Conservation (phyloP, 1,140 invertebrate genomes). For the Dryas iulia region DNA sequence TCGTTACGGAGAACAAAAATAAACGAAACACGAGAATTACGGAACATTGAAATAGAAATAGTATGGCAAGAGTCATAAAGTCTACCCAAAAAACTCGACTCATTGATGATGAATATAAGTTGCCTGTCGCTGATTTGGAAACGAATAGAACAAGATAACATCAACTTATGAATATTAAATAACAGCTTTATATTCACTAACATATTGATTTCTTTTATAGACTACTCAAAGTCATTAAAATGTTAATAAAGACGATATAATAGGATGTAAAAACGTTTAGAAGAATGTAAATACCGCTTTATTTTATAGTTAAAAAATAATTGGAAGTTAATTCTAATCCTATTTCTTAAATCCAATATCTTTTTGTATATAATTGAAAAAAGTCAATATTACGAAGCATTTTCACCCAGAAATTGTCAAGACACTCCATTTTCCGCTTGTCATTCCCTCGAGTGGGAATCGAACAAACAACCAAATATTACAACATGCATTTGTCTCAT, state of each 20-base stretch:
- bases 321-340: background rate
- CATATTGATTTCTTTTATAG: background rate
- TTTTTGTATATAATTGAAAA: too few relatives aligned
- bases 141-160: background rate
- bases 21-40: too few relatives aligned
- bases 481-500: constrained; percentile 59
- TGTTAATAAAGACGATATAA: background rate
- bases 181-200: background rate
- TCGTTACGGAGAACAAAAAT: too few relatives aligned
- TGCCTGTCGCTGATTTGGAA: background rate
- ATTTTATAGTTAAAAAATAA: background rate
- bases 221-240: background rate
- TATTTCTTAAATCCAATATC: too few relatives aligned
- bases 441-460: too few relatives aligned
- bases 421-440: too few relatives aligned
- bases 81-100: too few relatives aligned
- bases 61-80: too few relatives aligned
- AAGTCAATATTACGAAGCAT: too few relatives aligned
- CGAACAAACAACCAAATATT: too few relatives aligned
- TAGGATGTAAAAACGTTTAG: background rate
- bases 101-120: background rate
- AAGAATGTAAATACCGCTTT: background rate
- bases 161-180: background rate
- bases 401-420: too few relatives aligned
- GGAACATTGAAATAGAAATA: too few relatives aligned